Evolutionary conservation across 2,797 vertebrate species (phyloP).

Genomic region (Eurystomus glaucurus): DNA sequence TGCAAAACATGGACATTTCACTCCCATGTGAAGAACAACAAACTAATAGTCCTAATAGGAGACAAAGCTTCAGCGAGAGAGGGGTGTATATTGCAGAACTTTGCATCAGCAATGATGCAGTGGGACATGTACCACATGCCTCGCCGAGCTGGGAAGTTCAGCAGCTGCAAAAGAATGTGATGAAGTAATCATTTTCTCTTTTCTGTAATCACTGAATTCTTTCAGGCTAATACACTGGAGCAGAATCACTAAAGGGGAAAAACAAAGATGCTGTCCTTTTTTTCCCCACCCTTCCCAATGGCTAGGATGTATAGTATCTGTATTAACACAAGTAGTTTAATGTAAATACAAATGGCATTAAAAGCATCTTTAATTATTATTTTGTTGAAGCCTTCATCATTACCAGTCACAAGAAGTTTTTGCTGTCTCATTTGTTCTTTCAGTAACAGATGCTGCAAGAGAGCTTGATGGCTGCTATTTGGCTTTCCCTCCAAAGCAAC

Average conservation of each 20-base stretch:
- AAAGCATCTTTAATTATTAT: neutral
- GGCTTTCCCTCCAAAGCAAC: conserved; percentile 91
- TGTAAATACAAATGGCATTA: neutral
- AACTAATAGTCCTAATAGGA: neutral
- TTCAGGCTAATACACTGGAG: conserved; percentile 12
- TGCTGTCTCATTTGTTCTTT: conserved; percentile 98
- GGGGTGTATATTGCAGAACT: neutral
- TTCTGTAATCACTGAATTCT: conserved; percentile 27
- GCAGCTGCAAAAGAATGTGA: conserved; percentile 58
- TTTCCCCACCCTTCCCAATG: neutral
- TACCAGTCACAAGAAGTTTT: conserved; percentile 94
- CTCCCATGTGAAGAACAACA: neutral
- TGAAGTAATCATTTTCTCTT: conserved; percentile 64
- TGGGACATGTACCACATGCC: neutral
- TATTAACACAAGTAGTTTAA: neutral
- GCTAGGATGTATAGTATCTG: neutral
- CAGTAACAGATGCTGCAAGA: conserved; percentile 96
- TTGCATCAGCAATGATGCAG: conserved; percentile 11
- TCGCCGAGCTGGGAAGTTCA: neutral
- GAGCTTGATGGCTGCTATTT: conserved; percentile 96
- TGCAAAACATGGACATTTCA: conserved; percentile 76
- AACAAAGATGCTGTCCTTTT: neutral
- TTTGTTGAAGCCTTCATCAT: conserved; percentile 28
- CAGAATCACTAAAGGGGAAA: neutral
- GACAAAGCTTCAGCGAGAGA: neutral